Conservation (phyloP, 1,140 invertebrate species). For the Drosophila takahashii region DNA sequence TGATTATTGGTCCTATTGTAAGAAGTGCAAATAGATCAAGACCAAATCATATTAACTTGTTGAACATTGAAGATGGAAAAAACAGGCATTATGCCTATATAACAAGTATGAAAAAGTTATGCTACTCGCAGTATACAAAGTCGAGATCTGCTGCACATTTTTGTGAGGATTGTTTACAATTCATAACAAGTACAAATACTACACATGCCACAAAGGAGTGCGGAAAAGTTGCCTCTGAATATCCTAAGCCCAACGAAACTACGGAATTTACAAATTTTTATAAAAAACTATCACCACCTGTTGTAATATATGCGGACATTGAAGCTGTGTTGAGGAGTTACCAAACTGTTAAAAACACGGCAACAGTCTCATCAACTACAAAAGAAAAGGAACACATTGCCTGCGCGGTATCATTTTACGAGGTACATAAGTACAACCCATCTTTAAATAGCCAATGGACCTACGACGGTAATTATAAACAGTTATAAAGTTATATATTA, state of each 20-base stretch:
- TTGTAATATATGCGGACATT: too few species aligned
- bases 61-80: neutral
- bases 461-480: too few species aligned
- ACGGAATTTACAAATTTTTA: neutral
- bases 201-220: neutral
- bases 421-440: too few species aligned
- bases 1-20: neutral
- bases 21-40: neutral
- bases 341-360: too few species aligned
- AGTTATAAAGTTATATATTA: too few species aligned
- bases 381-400: too few species aligned
- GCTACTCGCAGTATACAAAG: neutral
- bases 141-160: neutral
- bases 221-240: neutral
- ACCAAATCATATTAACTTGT: neutral
- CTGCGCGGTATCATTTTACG: too few species aligned
- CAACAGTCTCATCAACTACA: too few species aligned
- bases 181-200: neutral
- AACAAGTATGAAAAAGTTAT: neutral
- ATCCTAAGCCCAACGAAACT: neutral
- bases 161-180: conserved; percentile 1
- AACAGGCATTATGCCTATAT: neutral
- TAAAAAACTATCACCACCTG: neutral
- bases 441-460: too few species aligned
- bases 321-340: too few species aligned